phyloP scores from a whole-genome alignment of 30 jellyfish, hydroid and myxozoan genomes.

The Aurelia aurita region DNA sequence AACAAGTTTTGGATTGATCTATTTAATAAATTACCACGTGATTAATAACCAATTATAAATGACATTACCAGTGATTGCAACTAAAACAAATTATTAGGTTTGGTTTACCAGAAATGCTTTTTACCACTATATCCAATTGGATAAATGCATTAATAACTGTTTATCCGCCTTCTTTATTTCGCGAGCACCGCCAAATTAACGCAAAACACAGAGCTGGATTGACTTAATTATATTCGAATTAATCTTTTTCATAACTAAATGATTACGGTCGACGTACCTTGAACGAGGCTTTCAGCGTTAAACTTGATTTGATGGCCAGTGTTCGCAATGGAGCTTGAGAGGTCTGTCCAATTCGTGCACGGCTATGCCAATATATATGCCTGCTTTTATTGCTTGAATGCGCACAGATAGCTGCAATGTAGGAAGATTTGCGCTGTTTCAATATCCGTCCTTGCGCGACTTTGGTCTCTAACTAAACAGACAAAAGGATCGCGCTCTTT shows the following conservation, averaged over 20 bases:
- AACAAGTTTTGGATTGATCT: too few species aligned
- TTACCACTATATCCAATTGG: slow-evolving; percentile 13
- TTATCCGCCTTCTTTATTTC: slow-evolving; percentile 42
- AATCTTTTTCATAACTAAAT: slow-evolving; percentile 29
- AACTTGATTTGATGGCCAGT: too few species aligned
- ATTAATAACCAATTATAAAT: too few species aligned
- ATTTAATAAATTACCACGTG: too few species aligned
- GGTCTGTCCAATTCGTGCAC: too few species aligned
- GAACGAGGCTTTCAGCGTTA: too few species aligned
- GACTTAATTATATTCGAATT: slow-evolving; percentile 37
- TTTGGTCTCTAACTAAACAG: slow-evolving; percentile 25
- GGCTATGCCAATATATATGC: too few species aligned
- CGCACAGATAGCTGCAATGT: too few species aligned
- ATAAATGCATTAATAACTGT: slow-evolving; percentile 10
- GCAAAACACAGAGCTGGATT: slow-evolving; percentile 39
- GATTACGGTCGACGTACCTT: slow-evolving; percentile 36
- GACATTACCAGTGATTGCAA: background rate
- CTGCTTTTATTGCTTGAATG: too few species aligned
- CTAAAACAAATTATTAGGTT: background rate
- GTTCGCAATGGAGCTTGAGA: too few species aligned
- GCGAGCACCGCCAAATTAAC: slow-evolving; percentile 55
- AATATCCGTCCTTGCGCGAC: background rate
- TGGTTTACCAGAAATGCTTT: background rate
- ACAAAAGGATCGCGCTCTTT: slow-evolving; percentile 31
- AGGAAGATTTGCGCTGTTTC: background rate